Percentiles rank a stretch among this genome's conserved stretches.
Evolutionary conservation across 1,140 invertebrate genomes (phyloP).

Genomic region (Brachionus koreanus): DNA sequence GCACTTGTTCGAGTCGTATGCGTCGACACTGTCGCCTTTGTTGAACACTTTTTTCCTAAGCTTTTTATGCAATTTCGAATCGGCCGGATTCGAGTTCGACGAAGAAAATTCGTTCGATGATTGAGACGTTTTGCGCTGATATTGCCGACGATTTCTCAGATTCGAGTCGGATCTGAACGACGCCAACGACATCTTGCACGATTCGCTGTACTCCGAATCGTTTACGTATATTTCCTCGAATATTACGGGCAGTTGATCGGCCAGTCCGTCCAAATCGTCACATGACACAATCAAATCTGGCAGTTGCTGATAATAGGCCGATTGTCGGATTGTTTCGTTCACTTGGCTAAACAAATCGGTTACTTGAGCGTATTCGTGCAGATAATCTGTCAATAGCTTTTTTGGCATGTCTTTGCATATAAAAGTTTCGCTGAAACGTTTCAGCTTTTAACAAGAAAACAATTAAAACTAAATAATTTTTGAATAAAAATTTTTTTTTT

Average conservation of each 20-base stretch:
- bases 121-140: not conserved
- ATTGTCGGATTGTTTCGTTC: conserved; percentile 65
- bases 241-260: conserved; percentile 78
- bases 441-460: conserved; percentile 63
- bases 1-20: not conserved
- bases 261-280: conserved; percentile 80
- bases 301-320: conserved; percentile 75
- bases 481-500: too few relatives aligned
- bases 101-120: not conserved
- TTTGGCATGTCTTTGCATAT: conserved; percentile 77
- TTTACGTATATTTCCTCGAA: conserved; percentile 70
- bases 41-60: conserved; percentile 5
- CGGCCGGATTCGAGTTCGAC: not conserved
- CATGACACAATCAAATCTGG: conserved; percentile 83
- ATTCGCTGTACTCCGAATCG: not conserved
- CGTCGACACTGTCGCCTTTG: not conserved
- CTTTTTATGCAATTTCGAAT: not conserved
- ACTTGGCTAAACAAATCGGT: not conserved
- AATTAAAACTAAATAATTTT: too few relatives aligned
- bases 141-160: not conserved
- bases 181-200: not conserved
- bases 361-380: not conserved
- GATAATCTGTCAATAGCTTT: conserved; percentile 10
- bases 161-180: not conserved
- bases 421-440: conserved; percentile 85